These are phyloP conservation scores for Coreoperca whiteheadi DNA, from an alignment of 2,113 vertebrate genomes.

Conservation along the genomic window DNA sequence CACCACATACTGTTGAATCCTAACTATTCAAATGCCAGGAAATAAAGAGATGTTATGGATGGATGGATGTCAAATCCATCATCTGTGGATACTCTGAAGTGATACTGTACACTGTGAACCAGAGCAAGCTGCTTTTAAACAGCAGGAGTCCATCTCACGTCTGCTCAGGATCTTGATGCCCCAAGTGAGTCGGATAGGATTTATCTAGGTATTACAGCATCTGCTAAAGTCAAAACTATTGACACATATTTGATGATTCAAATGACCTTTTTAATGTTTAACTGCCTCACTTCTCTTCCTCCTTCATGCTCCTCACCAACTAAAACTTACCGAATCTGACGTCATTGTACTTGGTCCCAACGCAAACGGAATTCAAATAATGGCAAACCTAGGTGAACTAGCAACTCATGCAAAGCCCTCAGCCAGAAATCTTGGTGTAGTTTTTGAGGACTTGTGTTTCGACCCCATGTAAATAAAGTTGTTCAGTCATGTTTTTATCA, in stretches of 20 bases:
- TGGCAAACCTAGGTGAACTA: no score
- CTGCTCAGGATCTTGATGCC: neutral
- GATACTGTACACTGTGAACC: constrained; percentile 28
- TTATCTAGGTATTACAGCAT: neutral
- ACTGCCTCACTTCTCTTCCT: neutral
- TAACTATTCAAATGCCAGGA: constrained; percentile 17
- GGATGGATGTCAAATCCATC: constrained; percentile 34
- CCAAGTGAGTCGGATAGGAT: constrained; percentile 7
- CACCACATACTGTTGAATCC: constrained; percentile 28
- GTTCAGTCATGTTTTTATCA: no score
- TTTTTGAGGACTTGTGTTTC: no score
- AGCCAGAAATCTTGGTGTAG: no score
- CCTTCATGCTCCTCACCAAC: neutral
- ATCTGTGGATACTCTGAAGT: constrained; percentile 14
- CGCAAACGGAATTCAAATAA: no score
- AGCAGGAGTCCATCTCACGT: constrained; percentile 10
- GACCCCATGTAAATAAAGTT: no score
- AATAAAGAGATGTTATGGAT: constrained; percentile 1
- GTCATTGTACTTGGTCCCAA: no score
- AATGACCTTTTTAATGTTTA: neutral
- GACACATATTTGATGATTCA: neutral
- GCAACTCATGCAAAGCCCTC: no score
- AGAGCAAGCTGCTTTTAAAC: constrained; percentile 9
- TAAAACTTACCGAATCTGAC: no score
- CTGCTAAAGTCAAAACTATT: neutral